Evolutionary conservation across 1,140 invertebrate genomes (phyloP).

Genomic region (Pteromalus puparum): DNA sequence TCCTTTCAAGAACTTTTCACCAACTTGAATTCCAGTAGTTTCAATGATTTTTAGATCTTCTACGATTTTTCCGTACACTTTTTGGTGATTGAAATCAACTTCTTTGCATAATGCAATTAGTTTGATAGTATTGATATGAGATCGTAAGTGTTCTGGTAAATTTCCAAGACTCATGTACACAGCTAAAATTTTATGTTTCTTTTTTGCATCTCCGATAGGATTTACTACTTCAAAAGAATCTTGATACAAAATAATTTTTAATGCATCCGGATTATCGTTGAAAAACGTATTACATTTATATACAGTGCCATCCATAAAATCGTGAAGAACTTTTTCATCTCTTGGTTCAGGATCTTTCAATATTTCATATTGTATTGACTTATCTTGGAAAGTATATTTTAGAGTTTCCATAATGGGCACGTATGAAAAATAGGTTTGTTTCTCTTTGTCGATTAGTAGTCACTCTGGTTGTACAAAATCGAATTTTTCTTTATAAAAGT

Average conservation of each 20-base stretch:
- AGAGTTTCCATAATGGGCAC: constrained; percentile 58
- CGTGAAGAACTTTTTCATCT: constrained; percentile 42
- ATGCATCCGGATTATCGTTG: constrained; percentile 56
- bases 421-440: constrained; percentile 55
- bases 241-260: constrained; percentile 66
- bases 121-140: constrained; percentile 60
- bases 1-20: constrained; percentile 55
- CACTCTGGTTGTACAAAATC: constrained; percentile 49
- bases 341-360: constrained; percentile 10
- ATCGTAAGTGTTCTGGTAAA: constrained; percentile 53
- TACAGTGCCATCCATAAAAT: constrained; percentile 59
- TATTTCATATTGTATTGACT: constrained; percentile 48
- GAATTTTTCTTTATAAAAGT: constrained; percentile 57
- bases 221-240: constrained; percentile 67
- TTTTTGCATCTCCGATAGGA: constrained; percentile 61
- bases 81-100: constrained; percentile 59
- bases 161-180: constrained; percentile 64
- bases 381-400: constrained; percentile 54
- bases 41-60: constrained; percentile 63
- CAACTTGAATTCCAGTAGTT: constrained; percentile 55
- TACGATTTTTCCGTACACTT: constrained; percentile 60
- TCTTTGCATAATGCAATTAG: constrained; percentile 62
- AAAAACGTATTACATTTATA: constrained; percentile 63
- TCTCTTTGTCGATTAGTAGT: constrained; percentile 29
- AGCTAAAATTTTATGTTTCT: constrained; percentile 65